Evolutionary conservation across 2,888 invertebrate genomes (phyloP).

Genomic region (Microplitis manilae): DNA sequence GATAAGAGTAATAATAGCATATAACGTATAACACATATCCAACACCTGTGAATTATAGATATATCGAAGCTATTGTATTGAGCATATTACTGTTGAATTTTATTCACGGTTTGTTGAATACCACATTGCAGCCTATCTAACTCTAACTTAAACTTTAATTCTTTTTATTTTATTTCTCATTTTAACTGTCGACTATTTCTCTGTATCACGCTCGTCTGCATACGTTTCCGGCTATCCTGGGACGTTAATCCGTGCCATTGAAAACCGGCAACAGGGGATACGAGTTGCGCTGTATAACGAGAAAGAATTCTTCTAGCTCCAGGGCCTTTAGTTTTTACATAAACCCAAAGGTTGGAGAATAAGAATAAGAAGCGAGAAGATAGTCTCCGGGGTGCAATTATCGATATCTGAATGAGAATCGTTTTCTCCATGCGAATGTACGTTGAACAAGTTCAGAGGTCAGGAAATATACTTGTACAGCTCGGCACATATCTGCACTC

Average conservation of each 20-base stretch:
- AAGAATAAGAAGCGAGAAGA: conserved; percentile 6
- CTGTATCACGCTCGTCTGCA: not conserved
- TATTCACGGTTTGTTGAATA: conserved; percentile 10
- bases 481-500: too few relatives aligned
- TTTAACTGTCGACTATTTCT: not conserved
- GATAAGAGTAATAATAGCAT: conserved; percentile 6
- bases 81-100: conserved; percentile 12
- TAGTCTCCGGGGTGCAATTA: conserved; percentile 43
- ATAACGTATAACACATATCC: conserved; percentile 30
- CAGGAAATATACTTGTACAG: conserved; percentile 26
- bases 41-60: conserved; percentile 34
- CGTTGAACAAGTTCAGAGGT: conserved; percentile 38
- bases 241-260: conserved; percentile 21
- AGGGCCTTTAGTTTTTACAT: conserved; percentile 10
- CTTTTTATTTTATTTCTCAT: not conserved
- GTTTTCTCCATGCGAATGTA: conserved; percentile 26
- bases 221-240: conserved; percentile 12
- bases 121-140: not conserved
- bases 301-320: not conserved
- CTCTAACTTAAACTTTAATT: not conserved
- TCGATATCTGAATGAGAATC: conserved; percentile 32
- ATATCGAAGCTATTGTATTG: conserved; percentile 4
- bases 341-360: not conserved
- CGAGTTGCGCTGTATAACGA: not conserved
- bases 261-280: not conserved